phyloP scores from a whole-genome alignment of 2,113 vertebrate genomes.

The Megaleporinus macrocephalus region DNA sequence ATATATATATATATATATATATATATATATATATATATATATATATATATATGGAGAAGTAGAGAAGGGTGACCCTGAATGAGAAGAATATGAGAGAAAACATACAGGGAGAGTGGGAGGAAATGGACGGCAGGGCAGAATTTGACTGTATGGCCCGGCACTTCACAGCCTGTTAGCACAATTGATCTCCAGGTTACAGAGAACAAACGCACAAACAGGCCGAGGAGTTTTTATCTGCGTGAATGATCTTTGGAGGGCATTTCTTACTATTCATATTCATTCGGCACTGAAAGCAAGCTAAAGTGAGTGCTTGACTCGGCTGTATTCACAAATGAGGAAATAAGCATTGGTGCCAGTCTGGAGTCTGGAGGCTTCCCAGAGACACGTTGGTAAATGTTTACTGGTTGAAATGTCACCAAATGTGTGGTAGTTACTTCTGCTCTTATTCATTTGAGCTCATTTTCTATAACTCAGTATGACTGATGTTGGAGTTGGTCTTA shows the following conservation, averaged over 20 bases:
- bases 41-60: background rate
- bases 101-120: background rate
- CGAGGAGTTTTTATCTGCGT: conserved; percentile 4
- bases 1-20: no score
- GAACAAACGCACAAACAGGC: conserved; percentile 59
- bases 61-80: background rate
- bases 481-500: conserved; percentile 45
- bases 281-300: conserved; percentile 17
- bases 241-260: background rate
- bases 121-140: conserved; percentile 17
- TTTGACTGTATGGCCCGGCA: conserved; percentile 58
- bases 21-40: no score
- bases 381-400: conserved; percentile 39
- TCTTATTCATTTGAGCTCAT: no score
- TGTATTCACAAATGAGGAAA: conserved; percentile 29
- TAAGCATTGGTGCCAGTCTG: conserved; percentile 29
- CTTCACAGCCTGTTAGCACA: conserved; percentile 79
- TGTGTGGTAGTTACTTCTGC: no score
- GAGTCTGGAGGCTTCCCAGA: conserved; percentile 5
- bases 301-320: conserved; percentile 28
- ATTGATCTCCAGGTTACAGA: conserved; percentile 53
- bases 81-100: conserved; percentile 8
- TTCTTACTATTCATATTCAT: conserved; percentile 35
- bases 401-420: background rate
- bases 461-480: background rate